Evolutionary conservation across 1,140 invertebrate genomes (phyloP), one percentile per base, ranked within the genome.

Genomic region (Solenopsis fugax): DNA sequence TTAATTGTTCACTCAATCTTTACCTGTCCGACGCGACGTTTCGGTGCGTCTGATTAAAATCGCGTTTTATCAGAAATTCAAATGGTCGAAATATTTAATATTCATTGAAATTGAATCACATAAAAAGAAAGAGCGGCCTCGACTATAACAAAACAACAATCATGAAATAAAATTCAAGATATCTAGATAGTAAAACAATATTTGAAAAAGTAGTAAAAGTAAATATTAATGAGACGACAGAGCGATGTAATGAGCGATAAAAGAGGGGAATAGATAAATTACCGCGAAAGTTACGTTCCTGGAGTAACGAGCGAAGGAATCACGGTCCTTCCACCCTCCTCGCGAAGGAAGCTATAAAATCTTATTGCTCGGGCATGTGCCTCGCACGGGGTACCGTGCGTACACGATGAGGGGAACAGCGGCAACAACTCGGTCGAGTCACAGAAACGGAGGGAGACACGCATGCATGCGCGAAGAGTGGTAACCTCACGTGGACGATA

Each of bases 391-490:
- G 34, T 81, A 69, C 29, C 60, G 13, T 34, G 18, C 37, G 41
- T 56, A 64, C 13, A 37, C 48, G 41, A 62, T 18, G 16, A 45
- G 75, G 54, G 54, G 37, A 75, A 73, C 12, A 13, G 54, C 60
- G 45, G 10, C 60, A 84, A 73, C 54, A 48, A 81, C 62, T 81
- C 45, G 62, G 41, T 50, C 24, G 58, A 50, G 24, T 56, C 64
- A 48, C 62, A 56, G 50, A 64, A 71, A 72, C 29, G 58, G 72
- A 69, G 86, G 89, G 89, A 90, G 89, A 90, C 87, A 90, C 89
- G 89, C 89, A 91, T 91, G 89, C 89, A 54, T 90, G 89, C 69
- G 54, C 88, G 89, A 85, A 72, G 77, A 54, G 77, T 50, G 54
- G 62, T 77, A 80, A 58, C 50, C 58, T 81, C 82, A 76, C 62